Evolutionary conservation across 1,140 invertebrate genomes (phyloP).

Genomic region (Ostrea denselamellosa): DNA sequence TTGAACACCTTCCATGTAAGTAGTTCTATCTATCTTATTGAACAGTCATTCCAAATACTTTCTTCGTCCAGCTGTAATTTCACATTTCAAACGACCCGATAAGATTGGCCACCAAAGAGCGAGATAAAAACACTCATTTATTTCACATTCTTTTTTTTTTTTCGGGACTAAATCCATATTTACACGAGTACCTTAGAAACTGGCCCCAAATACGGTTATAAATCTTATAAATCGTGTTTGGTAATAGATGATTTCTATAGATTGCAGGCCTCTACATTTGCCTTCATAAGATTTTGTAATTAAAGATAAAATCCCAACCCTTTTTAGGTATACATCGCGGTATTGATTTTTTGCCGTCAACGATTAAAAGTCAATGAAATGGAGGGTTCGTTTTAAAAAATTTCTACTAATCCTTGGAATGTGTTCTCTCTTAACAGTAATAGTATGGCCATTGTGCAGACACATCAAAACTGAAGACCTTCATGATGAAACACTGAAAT

Average conservation of each 20-base stretch:
- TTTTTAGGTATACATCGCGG: background rate
- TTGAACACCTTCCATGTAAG: background rate
- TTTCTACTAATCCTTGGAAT: background rate
- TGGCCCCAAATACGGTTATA: constrained; percentile 24
- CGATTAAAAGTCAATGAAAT: background rate
- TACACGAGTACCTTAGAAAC: constrained; percentile 22
- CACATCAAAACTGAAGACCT: too few relatives aligned
- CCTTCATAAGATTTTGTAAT: constrained; percentile 30
- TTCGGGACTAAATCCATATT: constrained; percentile 26
- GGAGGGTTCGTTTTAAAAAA: background rate
- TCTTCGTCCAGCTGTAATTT: constrained; percentile 8
- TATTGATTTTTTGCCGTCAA: constrained; percentile 19
- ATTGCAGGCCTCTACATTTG: background rate
- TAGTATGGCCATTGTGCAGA: too few relatives aligned
- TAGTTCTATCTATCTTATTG: background rate
- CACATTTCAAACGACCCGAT: background rate
- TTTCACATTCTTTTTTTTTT: constrained; percentile 19
- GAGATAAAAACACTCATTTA: constrained; percentile 26
- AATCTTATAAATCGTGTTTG: constrained; percentile 23
- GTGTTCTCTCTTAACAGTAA: too few relatives aligned
- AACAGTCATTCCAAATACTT: constrained; percentile 29
- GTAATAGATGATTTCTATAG: constrained; percentile 18
- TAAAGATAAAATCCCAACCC: background rate
- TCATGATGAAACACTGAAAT: too few relatives aligned
- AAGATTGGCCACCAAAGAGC: background rate